A percentile compares a stretch with the other conserved stretches of the same genome.
Evolutionary conservation across 2,113 vertebrate genomes (phyloP).

Genomic region (Myrmecobius fasciatus): DNA sequence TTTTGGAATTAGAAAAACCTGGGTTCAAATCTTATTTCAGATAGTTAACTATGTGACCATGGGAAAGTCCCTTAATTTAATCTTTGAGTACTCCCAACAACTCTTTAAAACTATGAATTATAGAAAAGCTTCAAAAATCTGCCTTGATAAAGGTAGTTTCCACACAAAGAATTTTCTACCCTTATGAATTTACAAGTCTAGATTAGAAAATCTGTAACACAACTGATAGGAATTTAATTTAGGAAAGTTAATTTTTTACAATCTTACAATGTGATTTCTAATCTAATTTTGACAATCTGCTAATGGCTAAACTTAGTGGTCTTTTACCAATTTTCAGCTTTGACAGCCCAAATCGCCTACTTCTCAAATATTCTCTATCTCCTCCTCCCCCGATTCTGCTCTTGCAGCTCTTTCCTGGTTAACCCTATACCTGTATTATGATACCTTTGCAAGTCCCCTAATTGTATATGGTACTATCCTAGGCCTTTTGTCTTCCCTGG

Average conservation of each 20-base stretch:
- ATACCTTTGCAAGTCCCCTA: background rate
- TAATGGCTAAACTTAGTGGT: background rate
- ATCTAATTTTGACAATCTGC: background rate
- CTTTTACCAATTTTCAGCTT: background rate
- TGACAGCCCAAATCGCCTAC: background rate
- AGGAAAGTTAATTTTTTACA: background rate
- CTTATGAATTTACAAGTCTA: background rate
- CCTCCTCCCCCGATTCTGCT: background rate
- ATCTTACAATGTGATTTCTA: background rate
- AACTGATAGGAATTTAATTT: background rate
- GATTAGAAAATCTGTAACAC: background rate
- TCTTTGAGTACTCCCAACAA: background rate
- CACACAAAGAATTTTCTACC: background rate
- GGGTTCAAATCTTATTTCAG: background rate
- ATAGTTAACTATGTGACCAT: background rate
- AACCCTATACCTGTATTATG: background rate
- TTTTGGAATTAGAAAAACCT: background rate
- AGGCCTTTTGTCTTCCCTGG: background rate
- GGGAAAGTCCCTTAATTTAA: background rate
- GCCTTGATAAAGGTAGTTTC: background rate
- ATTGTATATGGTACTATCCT: background rate
- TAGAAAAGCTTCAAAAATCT: background rate
- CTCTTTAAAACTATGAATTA: background rate
- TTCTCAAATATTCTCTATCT: background rate
- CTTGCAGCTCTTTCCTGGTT: background rate